These are phyloP conservation scores for Catharus bicknelli DNA, from an alignment of 2,113 vertebrate species.

Conservation along the genomic window DNA sequence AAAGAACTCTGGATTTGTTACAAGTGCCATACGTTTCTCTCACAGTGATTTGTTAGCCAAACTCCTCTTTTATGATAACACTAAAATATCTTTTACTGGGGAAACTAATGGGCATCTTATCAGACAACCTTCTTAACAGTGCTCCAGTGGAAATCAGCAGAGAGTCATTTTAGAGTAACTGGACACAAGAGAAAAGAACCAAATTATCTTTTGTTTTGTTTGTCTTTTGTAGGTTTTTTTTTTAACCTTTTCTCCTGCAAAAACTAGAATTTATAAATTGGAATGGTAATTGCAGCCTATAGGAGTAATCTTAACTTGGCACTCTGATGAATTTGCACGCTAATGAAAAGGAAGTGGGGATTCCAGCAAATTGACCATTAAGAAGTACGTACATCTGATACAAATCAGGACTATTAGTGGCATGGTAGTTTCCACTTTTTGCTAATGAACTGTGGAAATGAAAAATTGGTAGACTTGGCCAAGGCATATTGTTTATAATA, in stretches of 20 bases:
- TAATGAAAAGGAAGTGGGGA: background rate
- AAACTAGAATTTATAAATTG: background rate
- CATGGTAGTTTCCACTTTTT: background rate
- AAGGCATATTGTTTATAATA: background rate
- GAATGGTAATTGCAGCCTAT: background rate
- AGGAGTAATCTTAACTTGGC: background rate
- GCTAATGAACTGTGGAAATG: background rate
- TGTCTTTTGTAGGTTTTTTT: background rate
- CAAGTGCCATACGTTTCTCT: accelerated
- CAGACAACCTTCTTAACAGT: background rate
- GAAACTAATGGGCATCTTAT: background rate
- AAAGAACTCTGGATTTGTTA: background rate
- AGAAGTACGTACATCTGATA: background rate
- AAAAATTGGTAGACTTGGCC: background rate
- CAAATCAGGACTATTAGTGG: background rate
- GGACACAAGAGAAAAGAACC: background rate
- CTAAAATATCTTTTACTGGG: background rate
- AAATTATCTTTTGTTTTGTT: no score
- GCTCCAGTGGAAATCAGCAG: background rate
- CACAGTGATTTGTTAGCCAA: background rate
- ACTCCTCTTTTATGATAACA: background rate
- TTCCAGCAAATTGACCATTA: background rate
- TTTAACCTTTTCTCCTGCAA: background rate
- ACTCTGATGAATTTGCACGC: background rate
- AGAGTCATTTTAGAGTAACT: background rate